Conservation (phyloP, 2,113 vertebrate genomes). For the Nothocercus nigrocapillus region DNA sequence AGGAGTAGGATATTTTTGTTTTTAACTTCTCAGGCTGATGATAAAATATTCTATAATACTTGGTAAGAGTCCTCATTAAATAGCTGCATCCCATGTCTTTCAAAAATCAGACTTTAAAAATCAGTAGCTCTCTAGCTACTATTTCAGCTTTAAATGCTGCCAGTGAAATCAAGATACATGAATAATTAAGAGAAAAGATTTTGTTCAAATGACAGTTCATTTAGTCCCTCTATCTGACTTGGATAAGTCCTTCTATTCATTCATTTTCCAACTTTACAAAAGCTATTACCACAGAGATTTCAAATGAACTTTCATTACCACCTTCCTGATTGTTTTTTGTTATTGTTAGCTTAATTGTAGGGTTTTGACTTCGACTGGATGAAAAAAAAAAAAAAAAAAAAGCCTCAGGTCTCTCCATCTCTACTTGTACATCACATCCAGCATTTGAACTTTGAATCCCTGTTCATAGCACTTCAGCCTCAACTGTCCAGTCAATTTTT, state of each 20-base stretch:
- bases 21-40: not conserved
- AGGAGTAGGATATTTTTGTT: slow-evolving; percentile 26
- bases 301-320: not conserved
- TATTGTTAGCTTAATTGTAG: not conserved
- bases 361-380: not conserved
- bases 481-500: not conserved
- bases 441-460: not conserved
- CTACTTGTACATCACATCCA: not conserved
- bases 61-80: not conserved
- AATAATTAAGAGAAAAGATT: slow-evolving; percentile 25
- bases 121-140: not conserved
- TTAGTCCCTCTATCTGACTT: not conserved
- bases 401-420: not conserved
- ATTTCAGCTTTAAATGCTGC: not conserved
- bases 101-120: not conserved
- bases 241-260: not conserved
- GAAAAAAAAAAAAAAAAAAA: not conserved
- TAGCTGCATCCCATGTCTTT: not conserved
- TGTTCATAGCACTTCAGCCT: not conserved
- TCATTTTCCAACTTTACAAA: not conserved
- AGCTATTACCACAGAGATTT: not conserved
- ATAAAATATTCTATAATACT: not conserved
- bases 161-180: not conserved
- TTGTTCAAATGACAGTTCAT: not conserved
- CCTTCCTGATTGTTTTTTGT: not conserved